Evolutionary conservation across 2,113 vertebrate genomes (phyloP), one percentile per base, ranked within the genome.

Genomic region (Ptilorrhoa leucosticta): DNA sequence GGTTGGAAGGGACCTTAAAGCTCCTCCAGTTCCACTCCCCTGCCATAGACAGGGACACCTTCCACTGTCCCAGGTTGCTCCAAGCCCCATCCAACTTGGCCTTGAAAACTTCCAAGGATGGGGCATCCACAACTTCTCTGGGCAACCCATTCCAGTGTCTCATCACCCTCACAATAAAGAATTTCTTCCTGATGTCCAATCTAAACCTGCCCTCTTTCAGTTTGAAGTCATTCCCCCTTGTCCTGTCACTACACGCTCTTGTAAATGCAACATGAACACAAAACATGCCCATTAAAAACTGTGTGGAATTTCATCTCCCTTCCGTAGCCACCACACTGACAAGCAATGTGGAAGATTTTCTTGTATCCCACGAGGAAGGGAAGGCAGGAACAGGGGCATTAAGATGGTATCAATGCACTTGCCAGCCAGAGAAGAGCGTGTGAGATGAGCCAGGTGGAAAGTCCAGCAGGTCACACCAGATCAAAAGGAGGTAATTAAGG

Each of bases 51-150:
- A 87, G 27, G 42, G 51, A 45, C 20, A 53, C 7, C 8, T 40
- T 31, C 24, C 45, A n/a, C 11, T 0, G 5, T 0, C 0, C 2
- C 39, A 45, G 28, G 7, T 1, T 45, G 19, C 39, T 82, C 69
- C 11, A 7, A 73, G 28, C 23, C 10, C 39, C 60, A n/a, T 51
- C 44, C n/a, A 51, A 4, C 16, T 60, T 68, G 53, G 16, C 53
- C 20, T 21, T 60, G 53, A 0, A 30, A 16, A 7, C 9, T 51
- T 75, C 28, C 53, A 68, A 11, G 39, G 33, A 14, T 21, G 15
- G 3, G 13, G 8, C 28, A 40, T 1, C 33, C 78, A 45, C 28
- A 68, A 0, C 3, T 53, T 16, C 60, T 39, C 60, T 39, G 39
- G 24, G 8, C 10, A 45, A 14, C 27, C 15, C 6, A 2, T 58